These are phyloP conservation scores for Hipposideros larvatus DNA, from an alignment of 2,797 vertebrate species.

Conservation along the genomic window DNA sequence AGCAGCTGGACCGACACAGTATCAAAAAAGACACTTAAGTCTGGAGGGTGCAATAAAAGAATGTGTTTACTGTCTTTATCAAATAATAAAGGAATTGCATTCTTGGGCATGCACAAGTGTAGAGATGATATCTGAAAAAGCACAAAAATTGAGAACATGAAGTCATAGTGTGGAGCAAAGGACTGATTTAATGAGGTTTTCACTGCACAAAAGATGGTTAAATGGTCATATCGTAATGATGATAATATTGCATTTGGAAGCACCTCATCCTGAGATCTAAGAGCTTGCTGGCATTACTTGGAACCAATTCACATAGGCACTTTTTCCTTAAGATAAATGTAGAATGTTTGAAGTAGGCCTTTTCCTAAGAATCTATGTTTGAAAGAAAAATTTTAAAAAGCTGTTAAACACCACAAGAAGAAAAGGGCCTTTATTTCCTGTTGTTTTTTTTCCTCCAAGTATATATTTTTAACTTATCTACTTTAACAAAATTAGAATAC, in stretches of 20 bases:
- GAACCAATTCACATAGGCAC: background rate
- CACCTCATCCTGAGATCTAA: background rate
- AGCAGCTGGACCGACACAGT: slow-evolving; percentile 38
- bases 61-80: slow-evolving; percentile 31
- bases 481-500: slow-evolving; percentile 22
- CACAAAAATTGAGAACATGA: background rate
- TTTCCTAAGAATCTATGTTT: background rate
- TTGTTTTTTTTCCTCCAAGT: background rate
- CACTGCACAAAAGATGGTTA: background rate
- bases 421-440: background rate
- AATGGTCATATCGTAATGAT: background rate
- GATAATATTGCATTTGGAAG: background rate
- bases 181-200: background rate
- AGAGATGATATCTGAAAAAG: background rate
- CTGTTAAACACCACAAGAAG: background rate
- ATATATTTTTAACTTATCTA: background rate
- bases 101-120: background rate
- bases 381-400: background rate
- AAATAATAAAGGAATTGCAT: slow-evolving; percentile 60
- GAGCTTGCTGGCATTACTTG: background rate
- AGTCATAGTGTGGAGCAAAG: background rate
- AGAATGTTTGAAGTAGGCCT: slow-evolving; percentile 35
- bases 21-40: slow-evolving; percentile 60
- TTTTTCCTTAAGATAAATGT: slow-evolving; percentile 37
- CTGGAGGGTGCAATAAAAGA: slow-evolving; percentile 36